phyloP scores from a whole-genome alignment of 2,888 invertebrate species.

The Augiades crinisus region DNA sequence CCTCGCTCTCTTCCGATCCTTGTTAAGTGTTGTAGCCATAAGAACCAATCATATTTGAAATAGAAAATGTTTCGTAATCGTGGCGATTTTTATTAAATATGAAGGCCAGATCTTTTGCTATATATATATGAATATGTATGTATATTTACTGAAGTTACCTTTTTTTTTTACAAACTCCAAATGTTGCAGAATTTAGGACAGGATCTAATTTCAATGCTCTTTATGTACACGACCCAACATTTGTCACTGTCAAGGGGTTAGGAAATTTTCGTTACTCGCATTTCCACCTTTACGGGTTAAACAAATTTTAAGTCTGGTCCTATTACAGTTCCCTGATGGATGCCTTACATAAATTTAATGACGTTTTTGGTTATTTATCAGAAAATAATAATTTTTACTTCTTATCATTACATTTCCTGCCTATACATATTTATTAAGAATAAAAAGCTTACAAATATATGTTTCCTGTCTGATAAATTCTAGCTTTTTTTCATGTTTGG shows the following conservation, averaged over 20 bases:
- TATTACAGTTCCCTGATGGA: slow-evolving; percentile 8
- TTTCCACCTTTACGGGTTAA: slow-evolving; percentile 10
- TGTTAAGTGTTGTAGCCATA: not conserved
- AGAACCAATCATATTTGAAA: too few species aligned
- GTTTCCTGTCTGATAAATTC: too few species aligned
- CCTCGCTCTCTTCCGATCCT: not conserved
- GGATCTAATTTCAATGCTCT: slow-evolving; percentile 1
- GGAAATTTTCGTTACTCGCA: not conserved
- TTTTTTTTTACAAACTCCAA: not conserved
- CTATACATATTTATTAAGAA: too few species aligned
- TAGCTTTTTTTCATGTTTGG: too few species aligned
- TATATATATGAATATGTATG: too few species aligned
- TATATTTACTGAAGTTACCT: not conserved
- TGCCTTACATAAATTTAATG: not conserved
- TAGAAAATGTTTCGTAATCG: too few species aligned
- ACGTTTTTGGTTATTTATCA: not conserved
- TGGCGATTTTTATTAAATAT: too few species aligned
- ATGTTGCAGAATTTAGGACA: not conserved
- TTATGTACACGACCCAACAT: slow-evolving; percentile 1
- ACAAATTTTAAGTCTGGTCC: slow-evolving; percentile 8
- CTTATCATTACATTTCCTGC: too few species aligned
- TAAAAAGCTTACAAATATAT: too few species aligned
- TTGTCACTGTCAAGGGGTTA: slow-evolving; percentile 12
- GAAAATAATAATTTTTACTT: too few species aligned
- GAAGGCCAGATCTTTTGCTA: too few species aligned